Conservation (phyloP, 2,113 vertebrate genomes). For the Rhinichthys klamathensis region DNA sequence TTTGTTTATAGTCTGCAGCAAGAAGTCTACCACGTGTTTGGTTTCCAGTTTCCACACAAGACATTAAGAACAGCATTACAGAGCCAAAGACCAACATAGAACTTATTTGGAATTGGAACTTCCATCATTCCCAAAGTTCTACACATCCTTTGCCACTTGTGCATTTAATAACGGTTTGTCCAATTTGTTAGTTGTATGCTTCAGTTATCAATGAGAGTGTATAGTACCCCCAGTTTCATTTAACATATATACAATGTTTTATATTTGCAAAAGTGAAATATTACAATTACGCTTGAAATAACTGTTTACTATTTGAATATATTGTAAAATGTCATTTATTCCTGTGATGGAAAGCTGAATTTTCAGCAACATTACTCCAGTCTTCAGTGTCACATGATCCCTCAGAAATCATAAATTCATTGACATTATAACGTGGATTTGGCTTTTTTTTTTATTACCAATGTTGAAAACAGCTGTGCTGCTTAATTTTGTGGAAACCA, state of each 20-base stretch:
- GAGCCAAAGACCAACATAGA: neutral
- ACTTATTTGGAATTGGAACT: neutral
- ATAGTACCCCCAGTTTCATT: neutral
- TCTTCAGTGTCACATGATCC: neutral
- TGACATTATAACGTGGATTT: neutral
- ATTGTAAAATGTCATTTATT: neutral
- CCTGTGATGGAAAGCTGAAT: no score
- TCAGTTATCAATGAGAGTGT: no score
- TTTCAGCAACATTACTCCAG: no score
- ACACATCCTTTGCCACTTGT: neutral
- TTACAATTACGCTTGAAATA: no score
- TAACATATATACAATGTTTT: neutral
- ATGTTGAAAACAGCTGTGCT: neutral
- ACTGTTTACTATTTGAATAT: no score
- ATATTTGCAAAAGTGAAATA: no score
- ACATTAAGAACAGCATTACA: neutral
- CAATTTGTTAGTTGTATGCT: neutral
- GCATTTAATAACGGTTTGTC: neutral
- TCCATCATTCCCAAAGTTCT: neutral
- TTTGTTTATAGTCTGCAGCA: constrained; percentile 22
- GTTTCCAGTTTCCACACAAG: constrained; percentile 25
- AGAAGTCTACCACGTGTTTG: constrained; percentile 8
- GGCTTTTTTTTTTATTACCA: neutral
- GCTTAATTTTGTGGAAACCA: no score
- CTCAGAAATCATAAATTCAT: neutral